Evolutionary conservation across 1,140 invertebrate species (phyloP).

Genomic region (Drosophila bifasciata): DNA sequence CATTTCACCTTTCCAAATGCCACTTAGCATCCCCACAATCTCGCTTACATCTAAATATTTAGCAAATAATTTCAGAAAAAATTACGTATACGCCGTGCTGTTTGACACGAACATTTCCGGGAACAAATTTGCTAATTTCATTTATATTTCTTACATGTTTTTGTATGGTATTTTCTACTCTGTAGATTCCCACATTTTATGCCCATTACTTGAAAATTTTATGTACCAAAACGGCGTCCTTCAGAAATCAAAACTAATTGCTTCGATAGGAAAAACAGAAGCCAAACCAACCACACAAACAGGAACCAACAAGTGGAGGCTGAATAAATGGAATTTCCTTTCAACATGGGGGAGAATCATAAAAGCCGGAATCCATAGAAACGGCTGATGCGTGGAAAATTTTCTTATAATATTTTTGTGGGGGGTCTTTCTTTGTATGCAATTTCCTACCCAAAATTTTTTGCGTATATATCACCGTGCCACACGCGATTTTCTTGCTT

Average conservation of each 20-base stretch:
- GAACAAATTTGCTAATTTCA: constrained; percentile 16
- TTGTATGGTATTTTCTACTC: constrained; percentile 1
- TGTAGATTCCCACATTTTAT: not conserved
- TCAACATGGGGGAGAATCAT: constrained; percentile 35
- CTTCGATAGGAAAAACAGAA: constrained; percentile 17
- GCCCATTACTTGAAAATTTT: not conserved
- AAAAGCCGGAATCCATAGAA: constrained; percentile 48
- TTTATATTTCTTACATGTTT: constrained; percentile 12
- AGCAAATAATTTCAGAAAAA: constrained; percentile 26
- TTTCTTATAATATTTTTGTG: constrained; percentile 2
- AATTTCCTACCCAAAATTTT: constrained; percentile 22
- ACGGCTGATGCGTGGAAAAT: constrained; percentile 45
- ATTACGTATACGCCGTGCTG: constrained; percentile 34
- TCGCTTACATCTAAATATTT: constrained; percentile 27
- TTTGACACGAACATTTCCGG: constrained; percentile 43
- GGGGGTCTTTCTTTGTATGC: constrained; percentile 31
- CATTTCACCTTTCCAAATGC: constrained; percentile 14
- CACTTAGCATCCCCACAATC: constrained; percentile 31
- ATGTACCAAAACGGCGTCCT: constrained; percentile 6
- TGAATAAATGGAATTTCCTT: constrained; percentile 41
- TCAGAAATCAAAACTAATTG: constrained; percentile 34
- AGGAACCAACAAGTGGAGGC: constrained; percentile 24
- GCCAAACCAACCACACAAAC: constrained; percentile 16
- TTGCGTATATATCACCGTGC: constrained; percentile 17
- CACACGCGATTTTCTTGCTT: constrained; percentile 68